Conservation (phyloP, 2,888 invertebrate genomes). For the Pristionchus fissidentatus region DNA sequence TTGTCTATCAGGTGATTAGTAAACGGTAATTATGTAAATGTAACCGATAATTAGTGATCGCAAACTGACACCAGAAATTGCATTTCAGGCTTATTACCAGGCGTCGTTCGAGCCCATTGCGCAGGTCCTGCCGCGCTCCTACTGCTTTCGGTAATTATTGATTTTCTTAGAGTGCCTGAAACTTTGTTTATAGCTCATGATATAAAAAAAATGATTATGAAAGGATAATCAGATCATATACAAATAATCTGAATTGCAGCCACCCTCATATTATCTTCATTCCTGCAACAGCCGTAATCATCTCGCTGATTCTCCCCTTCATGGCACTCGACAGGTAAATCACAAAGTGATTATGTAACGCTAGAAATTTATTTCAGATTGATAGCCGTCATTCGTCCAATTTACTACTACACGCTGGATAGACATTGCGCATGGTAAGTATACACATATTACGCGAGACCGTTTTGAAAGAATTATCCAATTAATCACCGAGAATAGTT, state of each 20-base stretch:
- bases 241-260: background rate
- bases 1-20: slow-evolving; percentile 20
- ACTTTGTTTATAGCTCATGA: too few relatives aligned
- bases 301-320: slow-evolving; percentile 34
- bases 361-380: slow-evolving; percentile 20
- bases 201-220: too few relatives aligned
- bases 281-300: slow-evolving; percentile 28
- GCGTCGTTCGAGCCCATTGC: slow-evolving; percentile 9
- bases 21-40: background rate
- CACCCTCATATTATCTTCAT: slow-evolving; percentile 33
- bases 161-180: too few relatives aligned
- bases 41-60: background rate
- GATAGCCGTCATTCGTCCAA: slow-evolving; percentile 32
- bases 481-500: too few relatives aligned
- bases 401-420: slow-evolving; percentile 37
- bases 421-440: slow-evolving; percentile 17
- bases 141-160: slow-evolving; percentile 28
- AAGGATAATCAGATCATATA: too few relatives aligned
- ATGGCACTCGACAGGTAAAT: slow-evolving; percentile 32
- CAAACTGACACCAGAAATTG: background rate
- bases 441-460: too few relatives aligned
- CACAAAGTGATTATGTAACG: background rate
- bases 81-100: slow-evolving; percentile 26
- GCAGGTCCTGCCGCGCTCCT: slow-evolving; percentile 2
- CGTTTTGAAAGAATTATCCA: too few relatives aligned